Evolutionary conservation across 2,113 vertebrate genomes (phyloP), one percentile per base, ranked within the genome.

Genomic region (Acrocephalus arundinaceus): DNA sequence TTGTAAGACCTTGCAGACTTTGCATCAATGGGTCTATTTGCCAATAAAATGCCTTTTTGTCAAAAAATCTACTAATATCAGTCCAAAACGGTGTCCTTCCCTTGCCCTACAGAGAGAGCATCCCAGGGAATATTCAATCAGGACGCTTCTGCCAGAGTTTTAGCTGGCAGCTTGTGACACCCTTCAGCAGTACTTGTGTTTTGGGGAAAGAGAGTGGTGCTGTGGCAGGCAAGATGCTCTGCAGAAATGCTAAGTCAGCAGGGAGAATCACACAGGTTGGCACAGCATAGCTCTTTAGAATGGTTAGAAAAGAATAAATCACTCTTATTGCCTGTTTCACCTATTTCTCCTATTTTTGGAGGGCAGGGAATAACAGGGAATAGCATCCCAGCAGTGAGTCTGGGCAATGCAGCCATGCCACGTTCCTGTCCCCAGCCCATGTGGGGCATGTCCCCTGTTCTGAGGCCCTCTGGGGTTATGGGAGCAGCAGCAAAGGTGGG

Each of bases 191-290:
- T 48, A 33, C 35, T 68, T 18, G 39, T 46, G 39, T 51, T 68
- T 9, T 3, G 3, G 67, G 71, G 67, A 52, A 72, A 54, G 59
- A 59, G 72, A 58, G 77, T 31, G 74, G 62, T 70, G n/a, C 63
- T 75, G 93, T 78, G 79, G 67, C 63, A 89, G 80, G 52, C n/a
- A 62, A 33, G 43, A 55, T 55, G 25, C 10, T 91, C 87, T 82
- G 87, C 88, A 86, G 59, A 58, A 35, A 24, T 48, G 27, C 16
- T 2, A 33, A 39, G 33, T 89, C 87, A 92, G 82, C 83, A 92
- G 76, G 79, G 45, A 89, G n/a, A 80, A n/a, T 66, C 63, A 18
- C 72, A 86, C 90, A 92, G 65, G 35, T 61, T 94, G 85, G 63
- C 73, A 67, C 52, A 51, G 35, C 39, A 63, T 35, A 66, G 59